These are phyloP conservation scores for Aplysia californica DNA, from an alignment of 1,140 invertebrate genomes.

Conservation along the genomic window DNA sequence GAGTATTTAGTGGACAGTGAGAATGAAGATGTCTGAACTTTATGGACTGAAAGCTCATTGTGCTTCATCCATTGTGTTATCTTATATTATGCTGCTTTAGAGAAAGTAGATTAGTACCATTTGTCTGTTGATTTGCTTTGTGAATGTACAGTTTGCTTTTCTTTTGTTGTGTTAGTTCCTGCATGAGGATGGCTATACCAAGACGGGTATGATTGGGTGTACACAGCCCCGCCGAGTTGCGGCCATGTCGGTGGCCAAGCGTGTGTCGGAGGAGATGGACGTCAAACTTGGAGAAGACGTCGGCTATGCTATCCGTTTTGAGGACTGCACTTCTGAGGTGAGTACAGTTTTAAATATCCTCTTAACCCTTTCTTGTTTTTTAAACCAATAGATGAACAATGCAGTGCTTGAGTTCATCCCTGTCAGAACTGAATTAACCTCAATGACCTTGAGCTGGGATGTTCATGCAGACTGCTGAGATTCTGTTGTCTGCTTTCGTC, in stretches of 20 bases:
- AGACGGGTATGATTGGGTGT: conserved; percentile 94
- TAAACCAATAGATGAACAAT: too few relatives aligned
- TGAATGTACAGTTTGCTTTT: neutral
- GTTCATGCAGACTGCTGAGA: too few relatives aligned
- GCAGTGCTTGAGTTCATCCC: too few relatives aligned
- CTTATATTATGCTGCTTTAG: neutral
- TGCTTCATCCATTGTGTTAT: neutral
- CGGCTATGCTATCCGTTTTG: conserved; percentile 99
- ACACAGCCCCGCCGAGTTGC: conserved; percentile 94
- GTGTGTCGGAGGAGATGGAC: conserved; percentile 98
- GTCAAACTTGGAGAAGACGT: conserved; percentile 82
- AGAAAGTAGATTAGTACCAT: neutral
- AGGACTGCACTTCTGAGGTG: conserved; percentile 95
- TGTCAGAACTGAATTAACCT: too few relatives aligned
- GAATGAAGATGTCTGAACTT: too few relatives aligned
- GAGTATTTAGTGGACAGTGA: too few relatives aligned
- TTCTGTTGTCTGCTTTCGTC: too few relatives aligned
- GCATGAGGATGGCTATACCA: conserved; percentile 97
- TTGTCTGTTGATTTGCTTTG: too few relatives aligned
- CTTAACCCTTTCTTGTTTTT: too few relatives aligned
- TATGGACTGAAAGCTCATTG: neutral
- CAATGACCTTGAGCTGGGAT: too few relatives aligned
- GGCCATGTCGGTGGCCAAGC: conserved; percentile 99
- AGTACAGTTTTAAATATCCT: too few relatives aligned
- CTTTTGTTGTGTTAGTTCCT: conserved; percentile 77